phyloP scores from a whole-genome alignment of 2,113 vertebrate genomes.

The Corydoras maculifer region DNA sequence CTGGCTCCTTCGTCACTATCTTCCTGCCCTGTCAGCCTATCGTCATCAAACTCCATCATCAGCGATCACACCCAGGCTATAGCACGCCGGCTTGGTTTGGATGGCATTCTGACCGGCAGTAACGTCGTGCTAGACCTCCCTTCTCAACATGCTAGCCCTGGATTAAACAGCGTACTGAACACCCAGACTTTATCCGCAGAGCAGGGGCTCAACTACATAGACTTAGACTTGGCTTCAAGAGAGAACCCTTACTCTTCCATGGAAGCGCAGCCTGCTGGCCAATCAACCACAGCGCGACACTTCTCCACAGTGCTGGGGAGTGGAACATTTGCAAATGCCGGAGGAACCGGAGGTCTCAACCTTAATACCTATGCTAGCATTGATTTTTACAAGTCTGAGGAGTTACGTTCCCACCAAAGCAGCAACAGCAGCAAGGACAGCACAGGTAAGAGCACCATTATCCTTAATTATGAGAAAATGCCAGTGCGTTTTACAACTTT shows the following conservation, averaged over 20 bases:
- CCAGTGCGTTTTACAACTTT: not conserved
- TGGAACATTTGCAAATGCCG: conserved; percentile 42
- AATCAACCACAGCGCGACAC: conserved; percentile 54
- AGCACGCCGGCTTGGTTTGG: conserved; percentile 61
- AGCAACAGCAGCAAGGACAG: conserved; percentile 54
- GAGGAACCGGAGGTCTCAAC: conserved; percentile 41
- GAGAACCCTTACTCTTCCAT: conserved; percentile 53
- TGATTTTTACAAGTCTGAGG: conserved; percentile 71
- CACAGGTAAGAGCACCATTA: conserved; percentile 56
- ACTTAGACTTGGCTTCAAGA: conserved; percentile 73
- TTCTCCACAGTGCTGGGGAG: conserved; percentile 54
- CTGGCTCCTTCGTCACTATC: conserved; percentile 56
- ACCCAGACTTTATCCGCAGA: conserved; percentile 56
- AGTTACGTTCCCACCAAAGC: conserved; percentile 57
- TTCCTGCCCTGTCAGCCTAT: conserved; percentile 41
- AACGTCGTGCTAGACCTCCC: conserved; percentile 48
- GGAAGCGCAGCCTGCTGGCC: conserved; percentile 55
- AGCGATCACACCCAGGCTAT: conserved; percentile 62
- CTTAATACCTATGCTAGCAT: conserved; percentile 73
- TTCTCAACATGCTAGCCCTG: conserved; percentile 44
- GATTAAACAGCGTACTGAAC: conserved; percentile 44
- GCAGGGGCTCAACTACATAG: conserved; percentile 75
- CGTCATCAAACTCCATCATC: conserved; percentile 60
- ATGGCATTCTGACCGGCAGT: conserved; percentile 59
- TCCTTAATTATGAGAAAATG: not conserved